Base-by-base conservation (phyloP, 2,888 invertebrate genomes). In the Thymelicus acteon region DNA sequence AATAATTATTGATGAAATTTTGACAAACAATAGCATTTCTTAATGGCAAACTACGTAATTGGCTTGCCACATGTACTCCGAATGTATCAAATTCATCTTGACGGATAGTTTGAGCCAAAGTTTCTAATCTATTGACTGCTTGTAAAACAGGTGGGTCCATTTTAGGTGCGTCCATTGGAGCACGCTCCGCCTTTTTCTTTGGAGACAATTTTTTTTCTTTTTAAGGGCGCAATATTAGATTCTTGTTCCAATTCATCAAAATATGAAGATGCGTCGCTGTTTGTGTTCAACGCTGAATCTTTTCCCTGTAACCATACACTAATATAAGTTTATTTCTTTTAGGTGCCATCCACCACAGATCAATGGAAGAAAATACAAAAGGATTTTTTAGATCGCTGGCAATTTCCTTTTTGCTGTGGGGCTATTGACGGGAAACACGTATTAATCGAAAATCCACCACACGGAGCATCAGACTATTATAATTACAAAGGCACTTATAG, bases 371-470 rank as follows among this genome's bases (percentile, higher is more conserved):
- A 76, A 72, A 78, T 80, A 74, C 76, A 76, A 66, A 75, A 78
- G 47, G 76, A 75, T 71, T 81, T 80, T 80, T 75, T 75, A 72
- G 75, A 76, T 72, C 74, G 76, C 75, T 81, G 80, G 79, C 76
- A 81, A 75, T 82, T 82, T 76, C 79, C 79, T 75, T 74, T 72
- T 73, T 78, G 79, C 72, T 77, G 73, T 72, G 81, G 80, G 63
- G 78, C 80, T 72, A 78, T 81, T 72, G 80, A 82, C 73, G 80
- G 80, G 67, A 82, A 82, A 77, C 82, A 81, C 75, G 77, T 82
- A 12, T 72, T 77, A 69, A 82, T 81, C n/a, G 69, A 76, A 76
- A 65, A 72, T 71, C 79, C 82, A 60, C 74, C 73, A 63, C 72
- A 76, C 60, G 74, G 73, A 71, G 78, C 75, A 40, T 77, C 79